Conservation (phyloP, 2,888 invertebrate genomes). For the Gymnosoma rotundatum region DNA sequence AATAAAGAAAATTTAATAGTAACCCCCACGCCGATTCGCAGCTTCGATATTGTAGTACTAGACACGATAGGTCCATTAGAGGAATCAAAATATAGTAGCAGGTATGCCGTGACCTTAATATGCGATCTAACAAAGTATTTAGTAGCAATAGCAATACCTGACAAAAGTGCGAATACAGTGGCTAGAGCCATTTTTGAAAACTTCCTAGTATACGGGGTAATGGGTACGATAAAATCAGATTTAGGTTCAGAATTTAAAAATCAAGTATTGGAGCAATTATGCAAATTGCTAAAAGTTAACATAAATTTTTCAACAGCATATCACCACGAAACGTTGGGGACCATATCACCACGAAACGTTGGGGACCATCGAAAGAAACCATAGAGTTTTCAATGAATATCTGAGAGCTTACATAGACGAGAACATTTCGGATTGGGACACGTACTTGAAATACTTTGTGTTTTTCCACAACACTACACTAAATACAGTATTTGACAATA, state of each 20-base stretch:
- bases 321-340: not conserved
- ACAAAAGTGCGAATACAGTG: too few species aligned
- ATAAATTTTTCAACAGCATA: not conserved
- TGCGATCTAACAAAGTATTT: not conserved
- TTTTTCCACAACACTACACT: not conserved
- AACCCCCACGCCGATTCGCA: constrained; percentile 56
- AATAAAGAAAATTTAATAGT: constrained; percentile 56
- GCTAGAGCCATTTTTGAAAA: not conserved
- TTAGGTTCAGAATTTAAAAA: not conserved
- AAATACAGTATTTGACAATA: not conserved
- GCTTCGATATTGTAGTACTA: constrained; percentile 35
- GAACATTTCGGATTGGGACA: not conserved
- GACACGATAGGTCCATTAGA: constrained; percentile 69
- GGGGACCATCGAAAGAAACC: not conserved
- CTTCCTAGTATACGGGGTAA: not conserved
- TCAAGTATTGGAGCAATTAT: not conserved
- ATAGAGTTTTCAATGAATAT: not conserved
- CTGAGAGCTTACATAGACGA: not conserved
- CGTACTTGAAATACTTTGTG: not conserved
- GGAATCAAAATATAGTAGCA: constrained; percentile 27
- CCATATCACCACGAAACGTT: not conserved
- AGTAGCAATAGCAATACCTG: not conserved
- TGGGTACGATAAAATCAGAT: not conserved
- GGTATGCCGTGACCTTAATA: not conserved
- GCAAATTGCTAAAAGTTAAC: not conserved